Evolutionary conservation across 2,113 vertebrate species (phyloP), one percentile per base, ranked within the genome.

Genomic region (Anguilla rostrata): DNA sequence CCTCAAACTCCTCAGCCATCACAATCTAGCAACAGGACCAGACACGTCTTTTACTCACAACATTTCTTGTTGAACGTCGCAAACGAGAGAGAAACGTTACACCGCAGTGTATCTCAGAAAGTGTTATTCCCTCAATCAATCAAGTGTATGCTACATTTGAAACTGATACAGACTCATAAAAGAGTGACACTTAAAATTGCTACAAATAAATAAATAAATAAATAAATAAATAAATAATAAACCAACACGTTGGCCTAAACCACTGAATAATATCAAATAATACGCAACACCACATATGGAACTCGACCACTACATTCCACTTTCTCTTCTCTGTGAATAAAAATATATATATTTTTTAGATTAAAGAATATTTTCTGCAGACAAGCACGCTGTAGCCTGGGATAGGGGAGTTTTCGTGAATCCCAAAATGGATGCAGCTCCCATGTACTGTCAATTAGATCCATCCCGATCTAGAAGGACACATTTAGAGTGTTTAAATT

Each of bases 11-110:
- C 83, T 89, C 78, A 89, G 88, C 79, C 86, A 87, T 91, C 90
- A 85, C 83, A 87, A 90, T 90, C 90, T 92, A 90, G 85, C 90
- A 90, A 92, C 95, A 95, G 93, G 95, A 95, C 91, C 92, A 94
- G 94, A 94, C 95, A 95, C 93, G 95, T 91, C 92, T 92, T 34
- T 86, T 9, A 41, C 49, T 88, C 46, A 57, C 90, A 89, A 41
- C 87, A 90, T 66, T 53, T 90, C 53, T 82, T 84, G 84, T 84
- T 83, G 84, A 79, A 22, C 75, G 15, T 11, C 39, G 22, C 29
- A 80, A 57, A 85, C 8, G 5, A 80, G 49, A n/a, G 43, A 9
- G 66, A 71, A 78, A 80, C 11, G 2, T 20, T 20, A 18, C n/a
- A 66, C 39, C 6, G 8, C 22, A 63, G 53, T 2, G 22, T 18